Evolutionary conservation across 2,797 vertebrate genomes (phyloP).

Genomic region (Halcyon smyrnensis): DNA sequence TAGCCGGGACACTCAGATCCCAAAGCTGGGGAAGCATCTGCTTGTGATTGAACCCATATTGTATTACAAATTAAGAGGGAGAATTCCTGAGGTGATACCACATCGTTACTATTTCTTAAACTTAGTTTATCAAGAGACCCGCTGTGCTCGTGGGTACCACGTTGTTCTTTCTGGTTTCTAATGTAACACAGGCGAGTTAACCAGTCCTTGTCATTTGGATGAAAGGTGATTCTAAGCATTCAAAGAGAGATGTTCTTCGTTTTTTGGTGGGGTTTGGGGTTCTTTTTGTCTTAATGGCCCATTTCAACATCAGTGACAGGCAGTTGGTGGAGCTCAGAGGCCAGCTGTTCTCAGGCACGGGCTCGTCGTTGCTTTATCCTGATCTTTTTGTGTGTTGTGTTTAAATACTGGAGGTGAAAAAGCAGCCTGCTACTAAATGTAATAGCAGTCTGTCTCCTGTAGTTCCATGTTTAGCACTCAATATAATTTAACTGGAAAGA

Average conservation of each 20-base stretch:
- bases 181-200: background rate
- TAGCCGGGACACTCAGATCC: fast-evolving
- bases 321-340: fast-evolving
- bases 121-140: constrained; percentile 33
- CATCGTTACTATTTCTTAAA: background rate
- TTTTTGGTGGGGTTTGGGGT: background rate
- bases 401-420: background rate
- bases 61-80: background rate
- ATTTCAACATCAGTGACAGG: background rate
- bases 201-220: background rate
- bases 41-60: background rate
- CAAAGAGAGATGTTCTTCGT: background rate
- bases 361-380: background rate
- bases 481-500: background rate
- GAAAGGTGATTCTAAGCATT: background rate
- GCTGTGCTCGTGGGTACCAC: background rate
- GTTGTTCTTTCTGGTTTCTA: background rate
- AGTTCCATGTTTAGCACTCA: background rate
- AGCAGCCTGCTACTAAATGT: background rate
- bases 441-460: background rate
- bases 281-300: background rate
- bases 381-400: background rate
- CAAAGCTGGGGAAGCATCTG: background rate
- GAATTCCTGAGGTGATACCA: background rate
- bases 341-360: fast-evolving